Evolutionary conservation across 23 tunicate species (phyloP).

Genomic region (Halocynthia aurantium): DNA sequence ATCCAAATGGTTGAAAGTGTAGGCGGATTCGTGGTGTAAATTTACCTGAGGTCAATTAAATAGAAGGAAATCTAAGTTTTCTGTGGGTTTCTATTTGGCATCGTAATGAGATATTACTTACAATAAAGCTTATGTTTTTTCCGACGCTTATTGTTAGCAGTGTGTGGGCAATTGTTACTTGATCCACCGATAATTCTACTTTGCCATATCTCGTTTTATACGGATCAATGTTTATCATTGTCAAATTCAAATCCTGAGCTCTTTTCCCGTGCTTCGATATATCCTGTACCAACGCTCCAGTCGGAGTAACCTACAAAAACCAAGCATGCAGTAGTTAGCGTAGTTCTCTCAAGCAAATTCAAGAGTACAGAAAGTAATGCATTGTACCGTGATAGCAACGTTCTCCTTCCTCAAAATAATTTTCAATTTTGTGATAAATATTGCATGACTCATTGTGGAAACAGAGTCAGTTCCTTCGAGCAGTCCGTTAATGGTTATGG

Average conservation of each 20-base stretch:
- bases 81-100: too few relatives aligned
- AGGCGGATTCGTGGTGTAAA: not conserved
- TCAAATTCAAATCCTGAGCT: not conserved
- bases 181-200: not conserved
- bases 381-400: slow-evolving; percentile 2
- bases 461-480: not conserved
- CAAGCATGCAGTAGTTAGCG: too few relatives aligned
- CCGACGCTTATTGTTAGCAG: slow-evolving; percentile 2
- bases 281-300: not conserved
- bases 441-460: not conserved
- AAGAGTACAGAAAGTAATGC: too few relatives aligned
- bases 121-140: slow-evolving; percentile 7
- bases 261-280: not conserved
- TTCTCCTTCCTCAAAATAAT: not conserved
- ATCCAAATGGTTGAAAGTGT: not conserved
- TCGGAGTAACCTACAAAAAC: not conserved
- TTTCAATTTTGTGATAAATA: slow-evolving; percentile 2
- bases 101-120: not conserved
- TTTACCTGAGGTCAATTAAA: not conserved
- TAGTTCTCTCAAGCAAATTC: too few relatives aligned
- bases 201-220: slow-evolving; percentile 5
- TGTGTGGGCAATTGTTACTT: slow-evolving; percentile 2
- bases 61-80: not conserved
- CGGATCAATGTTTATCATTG: not conserved
- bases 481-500: not conserved